phyloP scores from a whole-genome alignment of 2,113 vertebrate species.

The Indri indri region DNA sequence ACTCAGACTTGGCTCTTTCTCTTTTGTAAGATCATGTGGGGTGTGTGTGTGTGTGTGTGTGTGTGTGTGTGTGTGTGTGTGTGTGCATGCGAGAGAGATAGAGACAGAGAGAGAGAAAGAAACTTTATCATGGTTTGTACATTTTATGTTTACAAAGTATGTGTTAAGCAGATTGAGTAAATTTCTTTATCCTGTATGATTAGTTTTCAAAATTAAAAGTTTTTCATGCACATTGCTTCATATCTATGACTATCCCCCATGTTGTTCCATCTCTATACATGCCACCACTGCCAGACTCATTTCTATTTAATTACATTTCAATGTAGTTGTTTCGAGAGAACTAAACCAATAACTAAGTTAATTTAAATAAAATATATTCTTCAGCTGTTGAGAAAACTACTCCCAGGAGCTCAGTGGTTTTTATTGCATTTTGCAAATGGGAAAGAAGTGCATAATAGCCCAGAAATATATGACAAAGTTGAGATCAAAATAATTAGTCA shows the following conservation, averaged over 20 bases:
- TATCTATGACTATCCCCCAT: not conserved
- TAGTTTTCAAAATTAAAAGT: not conserved
- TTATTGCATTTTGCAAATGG: slow-evolving; percentile 65
- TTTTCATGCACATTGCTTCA: not conserved
- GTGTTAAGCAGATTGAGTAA: not conserved
- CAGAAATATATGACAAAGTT: slow-evolving; percentile 32
- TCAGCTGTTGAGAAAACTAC: slow-evolving; percentile 54
- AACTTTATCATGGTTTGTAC: not conserved
- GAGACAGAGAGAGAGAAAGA: not conserved
- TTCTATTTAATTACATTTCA: slow-evolving; percentile 68
- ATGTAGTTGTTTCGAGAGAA: slow-evolving; percentile 45
- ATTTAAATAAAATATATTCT: slow-evolving; percentile 68
- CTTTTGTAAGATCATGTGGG: not conserved
- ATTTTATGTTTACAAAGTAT: not conserved
- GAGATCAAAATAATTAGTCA: slow-evolving; percentile 30
- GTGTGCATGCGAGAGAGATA: not conserved
- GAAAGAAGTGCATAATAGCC: not conserved
- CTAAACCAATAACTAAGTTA: slow-evolving; percentile 34
- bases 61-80: not conserved
- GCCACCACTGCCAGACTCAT: slow-evolving; percentile 31
- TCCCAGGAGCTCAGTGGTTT: slow-evolving; percentile 37
- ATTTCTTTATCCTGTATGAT: not conserved
- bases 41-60: not conserved
- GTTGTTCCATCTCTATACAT: not conserved
- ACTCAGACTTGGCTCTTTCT: not conserved